Evolutionary conservation across 2,888 invertebrate species (phyloP), one percentile per base, ranked within the genome.

Genomic region (Apamea crenata): DNA sequence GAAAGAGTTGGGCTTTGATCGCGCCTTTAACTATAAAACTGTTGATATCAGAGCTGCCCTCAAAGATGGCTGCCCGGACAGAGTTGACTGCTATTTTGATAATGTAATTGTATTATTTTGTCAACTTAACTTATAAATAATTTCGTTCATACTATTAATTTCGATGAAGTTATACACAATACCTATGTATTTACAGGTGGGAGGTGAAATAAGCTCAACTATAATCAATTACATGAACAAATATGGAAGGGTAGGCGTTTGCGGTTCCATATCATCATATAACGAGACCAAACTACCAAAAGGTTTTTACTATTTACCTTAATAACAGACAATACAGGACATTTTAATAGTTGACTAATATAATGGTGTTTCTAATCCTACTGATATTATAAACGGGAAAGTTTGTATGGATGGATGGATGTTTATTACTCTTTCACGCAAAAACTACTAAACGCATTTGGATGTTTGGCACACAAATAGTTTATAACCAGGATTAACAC

Each of bases 21-120:
- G 96, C 81, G 98, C 97, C 18, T 98, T 97, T 89, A 98, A 98
- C 94, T 98, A 98, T 92, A 98, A 98, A 94, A 98, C 97, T 16
- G 95, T 94, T 44, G 92, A 98, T 89, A 92, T 98, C 63, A 95
- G 94, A 78, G 92, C 95, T 69, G 97, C 97, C 36, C 94, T 98
- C 65, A 97, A 96, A 89, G 97, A 98, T 92, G 96, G 96, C 63
- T 98, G 98, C 21, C 98, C 98, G 0, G 95, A 98, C 63, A 98
- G 98, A 67, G 95, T 98, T 0, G 98, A 98, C 91, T 98, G 98
- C 90, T 98, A 98, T 91, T 98, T 98, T 93, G 98, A 98, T 92
- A 98, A 98, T 92, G 98, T 98, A 95, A 93, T 97, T 16, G 10
- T 32, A 50, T 21, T 29, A 50, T n/a, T 61, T 94, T 61, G 25